Evolutionary conservation across 2,113 vertebrate genomes (phyloP).

Genomic region (Semicossyphus pulcher): DNA sequence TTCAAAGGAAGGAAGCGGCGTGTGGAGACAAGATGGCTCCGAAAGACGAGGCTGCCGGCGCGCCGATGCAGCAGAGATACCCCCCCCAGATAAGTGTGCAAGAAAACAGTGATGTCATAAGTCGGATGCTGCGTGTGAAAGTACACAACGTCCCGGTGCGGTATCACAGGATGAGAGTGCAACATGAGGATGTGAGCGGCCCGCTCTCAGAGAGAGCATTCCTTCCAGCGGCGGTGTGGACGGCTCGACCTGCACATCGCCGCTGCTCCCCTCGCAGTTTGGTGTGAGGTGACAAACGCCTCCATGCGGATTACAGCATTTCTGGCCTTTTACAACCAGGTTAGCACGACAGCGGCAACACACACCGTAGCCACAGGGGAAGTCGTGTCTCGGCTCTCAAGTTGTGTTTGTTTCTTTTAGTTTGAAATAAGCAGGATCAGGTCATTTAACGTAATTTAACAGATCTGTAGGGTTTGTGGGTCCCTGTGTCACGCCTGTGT

Average conservation of each 20-base stretch:
- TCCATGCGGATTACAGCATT: slow-evolving; percentile 75
- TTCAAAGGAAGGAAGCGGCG: slow-evolving; percentile 40
- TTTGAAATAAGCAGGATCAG: too few species aligned
- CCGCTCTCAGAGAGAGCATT: slow-evolving; percentile 38
- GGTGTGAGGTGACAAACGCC: slow-evolving; percentile 73
- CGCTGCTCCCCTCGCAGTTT: slow-evolving; percentile 69
- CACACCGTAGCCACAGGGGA: slow-evolving; percentile 37
- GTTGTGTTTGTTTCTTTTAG: not conserved
- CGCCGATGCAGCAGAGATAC: not conserved
- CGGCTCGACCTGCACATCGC: slow-evolving; percentile 36
- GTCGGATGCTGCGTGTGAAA: slow-evolving; percentile 14
- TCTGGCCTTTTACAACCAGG: slow-evolving; percentile 74
- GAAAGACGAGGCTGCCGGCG: slow-evolving; percentile 15
- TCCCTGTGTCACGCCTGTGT: too few species aligned
- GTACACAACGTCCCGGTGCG: slow-evolving; percentile 27
- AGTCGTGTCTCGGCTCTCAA: slow-evolving; percentile 9
- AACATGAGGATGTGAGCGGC: slow-evolving; percentile 43
- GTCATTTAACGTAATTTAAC: too few species aligned
- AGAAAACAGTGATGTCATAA: slow-evolving; percentile 17
- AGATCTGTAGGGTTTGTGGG: slow-evolving; percentile 20
- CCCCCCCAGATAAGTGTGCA: not conserved
- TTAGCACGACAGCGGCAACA: slow-evolving; percentile 60
- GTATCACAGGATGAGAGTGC: slow-evolving; percentile 16
- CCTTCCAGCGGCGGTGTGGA: slow-evolving; percentile 60
- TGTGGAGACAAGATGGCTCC: slow-evolving; percentile 36